phyloP scores from a whole-genome alignment of 2,113 vertebrate species.

The Polypterus senegalus region DNA sequence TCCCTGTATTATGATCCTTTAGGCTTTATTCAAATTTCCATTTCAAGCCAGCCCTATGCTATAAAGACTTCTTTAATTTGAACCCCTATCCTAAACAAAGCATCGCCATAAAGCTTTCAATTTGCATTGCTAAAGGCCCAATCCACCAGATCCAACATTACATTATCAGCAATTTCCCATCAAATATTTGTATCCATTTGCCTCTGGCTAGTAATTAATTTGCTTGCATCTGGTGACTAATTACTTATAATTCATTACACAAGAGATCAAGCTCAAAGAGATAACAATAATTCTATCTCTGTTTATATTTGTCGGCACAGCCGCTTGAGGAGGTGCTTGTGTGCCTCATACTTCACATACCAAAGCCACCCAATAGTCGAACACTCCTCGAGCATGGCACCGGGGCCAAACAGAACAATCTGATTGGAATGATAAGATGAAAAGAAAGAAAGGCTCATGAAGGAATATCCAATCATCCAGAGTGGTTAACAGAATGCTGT shows the following conservation, averaged over 20 bases:
- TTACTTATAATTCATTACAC: constrained; percentile 40
- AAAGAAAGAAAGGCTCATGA: no score
- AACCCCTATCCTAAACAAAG: neutral
- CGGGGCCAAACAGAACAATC: no score
- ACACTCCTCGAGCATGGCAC: no score
- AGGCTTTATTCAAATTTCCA: no score
- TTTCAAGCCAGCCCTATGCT: no score
- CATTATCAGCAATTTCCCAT: constrained; percentile 27
- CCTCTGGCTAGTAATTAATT: constrained; percentile 40
- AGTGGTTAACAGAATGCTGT: no score
- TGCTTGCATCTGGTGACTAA: constrained; percentile 42
- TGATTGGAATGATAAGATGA: no score
- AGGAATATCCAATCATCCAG: no score
- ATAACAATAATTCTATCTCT: neutral
- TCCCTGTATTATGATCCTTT: no score
- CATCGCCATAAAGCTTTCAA: constrained; percentile 9
- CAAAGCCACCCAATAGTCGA: no score
- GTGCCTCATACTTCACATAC: no score
- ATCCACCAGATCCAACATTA: constrained; percentile 23
- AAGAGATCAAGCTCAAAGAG: constrained; percentile 28
- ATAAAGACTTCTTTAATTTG: neutral
- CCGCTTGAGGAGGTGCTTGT: neutral
- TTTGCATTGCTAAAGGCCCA: constrained; percentile 9
- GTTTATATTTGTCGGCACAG: neutral
- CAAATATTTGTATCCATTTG: constrained; percentile 35